Conservation (phyloP, 2,888 invertebrate species). For the Iselma pallidipennis region DNA sequence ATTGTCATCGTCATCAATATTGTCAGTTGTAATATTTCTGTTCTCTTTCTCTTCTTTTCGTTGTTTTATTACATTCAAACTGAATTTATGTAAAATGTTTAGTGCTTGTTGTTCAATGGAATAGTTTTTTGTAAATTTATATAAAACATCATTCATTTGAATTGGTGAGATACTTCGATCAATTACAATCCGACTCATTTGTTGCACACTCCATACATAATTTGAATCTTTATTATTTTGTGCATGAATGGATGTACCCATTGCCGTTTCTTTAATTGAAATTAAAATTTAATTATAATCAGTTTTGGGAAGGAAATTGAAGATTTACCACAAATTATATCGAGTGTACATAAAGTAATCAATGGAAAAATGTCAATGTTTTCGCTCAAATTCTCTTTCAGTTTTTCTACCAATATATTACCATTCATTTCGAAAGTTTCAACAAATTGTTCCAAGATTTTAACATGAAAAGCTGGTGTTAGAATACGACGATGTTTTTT, state of each 20-base stretch:
- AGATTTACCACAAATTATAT: slow-evolving; percentile 64
- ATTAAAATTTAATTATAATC: not conserved
- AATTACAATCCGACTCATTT: slow-evolving; percentile 47
- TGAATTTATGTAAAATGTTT: slow-evolving; percentile 58
- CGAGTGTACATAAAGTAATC: slow-evolving; percentile 64
- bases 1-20: not conserved
- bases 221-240: slow-evolving; percentile 69
- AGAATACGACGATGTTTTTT: slow-evolving; percentile 68
- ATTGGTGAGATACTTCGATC: slow-evolving; percentile 51
- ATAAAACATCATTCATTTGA: slow-evolving; percentile 53
- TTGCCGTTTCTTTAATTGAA: slow-evolving; percentile 71
- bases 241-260: slow-evolving; percentile 77
- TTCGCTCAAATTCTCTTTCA: slow-evolving; percentile 53
- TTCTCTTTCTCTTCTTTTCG: slow-evolving; percentile 58
- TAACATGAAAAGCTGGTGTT: slow-evolving; percentile 79
- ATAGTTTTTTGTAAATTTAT: slow-evolving; percentile 63
- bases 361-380: slow-evolving; percentile 65
- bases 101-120: slow-evolving; percentile 59
- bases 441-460: no score
- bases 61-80: no score
- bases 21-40: slow-evolving; percentile 48
- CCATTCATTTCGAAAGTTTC: slow-evolving; percentile 70
- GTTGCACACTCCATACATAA: slow-evolving; percentile 75
- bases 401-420: slow-evolving; percentile 60
- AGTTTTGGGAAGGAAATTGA: not conserved